Base-by-base conservation (phyloP, 2,113 vertebrate species). In the Silurus meridionalis region DNA sequence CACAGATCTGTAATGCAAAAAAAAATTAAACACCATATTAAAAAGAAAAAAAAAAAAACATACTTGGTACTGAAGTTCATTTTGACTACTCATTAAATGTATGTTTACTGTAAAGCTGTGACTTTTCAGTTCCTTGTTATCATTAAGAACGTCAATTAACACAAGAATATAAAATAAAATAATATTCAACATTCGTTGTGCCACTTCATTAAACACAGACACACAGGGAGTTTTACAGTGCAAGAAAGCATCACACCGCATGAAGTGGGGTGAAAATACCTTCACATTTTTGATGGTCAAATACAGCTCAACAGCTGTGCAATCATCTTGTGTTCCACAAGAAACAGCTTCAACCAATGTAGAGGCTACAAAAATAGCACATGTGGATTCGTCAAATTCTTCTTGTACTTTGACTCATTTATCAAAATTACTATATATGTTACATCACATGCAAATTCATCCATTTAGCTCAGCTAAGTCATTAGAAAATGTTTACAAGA, bases 271-370 rank as follows among this genome's bases (percentile, higher is more conserved):
- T n/a, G 69, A 64, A 9, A 85, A 95, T 93, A 99, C 98, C 95
- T 97, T 98, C 83, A 95, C 91, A 78, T 93, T 93, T n/a, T 90
- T 88, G 79, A 95, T 25, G 6, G 94, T 97, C 72, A 97, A 87
- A 87, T 96, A 99, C 86, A 99, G 96, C 80, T 96, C 94, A 55
- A 99, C 91, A 25, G 94, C 92, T 80, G 95, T 94, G 9, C 89
- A 94, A 17, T 94, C 85, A 19, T 91, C 92, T 89, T 95, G 84
- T 0, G 95, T 50, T 37, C 93, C 94, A 90, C 94, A 95, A 64
- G 97, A 25, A 78, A 96, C 91, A 1, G 95, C 97, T 88, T 97
- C 96, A 5, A 94, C 92, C 72, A 91, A 90, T 0, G 94, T 93
- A 14, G 97, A 92, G 14, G 89, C 98, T 99, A 46, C 19, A 78